Evolutionary conservation across 2,888 invertebrate species (phyloP).

Genomic region (Lumbricus terrestris): DNA sequence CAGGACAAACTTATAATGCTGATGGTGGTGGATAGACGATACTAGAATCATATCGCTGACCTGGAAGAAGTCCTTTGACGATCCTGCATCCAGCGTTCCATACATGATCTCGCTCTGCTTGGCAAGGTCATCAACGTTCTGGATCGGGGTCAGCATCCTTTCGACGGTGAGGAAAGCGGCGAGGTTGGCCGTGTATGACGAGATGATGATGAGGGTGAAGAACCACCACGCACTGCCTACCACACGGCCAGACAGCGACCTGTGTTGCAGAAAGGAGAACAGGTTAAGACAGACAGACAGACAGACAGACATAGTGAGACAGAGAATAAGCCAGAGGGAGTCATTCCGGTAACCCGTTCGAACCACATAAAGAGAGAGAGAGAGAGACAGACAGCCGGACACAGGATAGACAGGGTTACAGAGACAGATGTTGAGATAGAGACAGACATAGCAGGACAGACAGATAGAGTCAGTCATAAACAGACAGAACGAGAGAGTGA

Average conservation of each 20-base stretch:
- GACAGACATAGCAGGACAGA: too few species aligned
- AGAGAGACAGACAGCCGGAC: neutral
- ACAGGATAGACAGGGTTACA: too few species aligned
- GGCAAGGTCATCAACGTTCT: slow-evolving; percentile 84
- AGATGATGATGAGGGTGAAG: slow-evolving; percentile 94
- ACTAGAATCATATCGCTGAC: slow-evolving; percentile 61
- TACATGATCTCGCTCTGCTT: slow-evolving; percentile 65
- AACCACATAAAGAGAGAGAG: too few species aligned
- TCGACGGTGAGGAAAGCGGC: slow-evolving; percentile 92
- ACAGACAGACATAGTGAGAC: neutral
- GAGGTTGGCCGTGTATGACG: slow-evolving; percentile 96
- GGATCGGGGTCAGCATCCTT: slow-evolving; percentile 90
- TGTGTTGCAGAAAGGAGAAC: slow-evolving; percentile 44
- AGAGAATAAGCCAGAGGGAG: neutral
- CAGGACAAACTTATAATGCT: neutral
- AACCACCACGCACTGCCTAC: slow-evolving; percentile 99
- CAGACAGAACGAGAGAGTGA: too few species aligned
- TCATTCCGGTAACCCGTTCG: too few species aligned
- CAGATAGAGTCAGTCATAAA: too few species aligned
- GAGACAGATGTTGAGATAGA: too few species aligned
- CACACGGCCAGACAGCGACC: slow-evolving; percentile 86
- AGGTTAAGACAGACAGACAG: neutral
- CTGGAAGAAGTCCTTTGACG: slow-evolving; percentile 84
- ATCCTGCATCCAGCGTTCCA: slow-evolving; percentile 73
- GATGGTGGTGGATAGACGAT: too few species aligned